Base-by-base conservation (phyloP, 1,140 invertebrate species). In the Solen grandis region DNA sequence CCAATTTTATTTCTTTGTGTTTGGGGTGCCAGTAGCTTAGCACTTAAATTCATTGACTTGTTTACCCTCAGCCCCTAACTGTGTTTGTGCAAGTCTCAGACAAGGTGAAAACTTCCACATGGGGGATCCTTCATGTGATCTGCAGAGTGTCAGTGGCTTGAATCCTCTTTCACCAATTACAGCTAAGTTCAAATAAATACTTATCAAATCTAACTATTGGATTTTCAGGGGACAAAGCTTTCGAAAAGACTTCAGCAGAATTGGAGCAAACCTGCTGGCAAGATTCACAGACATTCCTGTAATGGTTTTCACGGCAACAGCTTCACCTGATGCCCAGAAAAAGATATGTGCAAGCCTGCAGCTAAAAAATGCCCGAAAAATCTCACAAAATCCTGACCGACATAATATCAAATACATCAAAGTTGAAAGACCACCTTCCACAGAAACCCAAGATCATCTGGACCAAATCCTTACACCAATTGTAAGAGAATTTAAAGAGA, bases 191-290 rank as follows among this genome's bases (percentile, higher is more conserved):
- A n/a, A n/a, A n/a, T n/a, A n/a, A n/a, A n/a, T n/a, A n/a, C n/a
- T n/a, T n/a, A n/a, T n/a, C n/a, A 29, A 35, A n/a, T n/a, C n/a
- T n/a, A n/a, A n/a, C n/a, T n/a, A n/a, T n/a, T n/a, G n/a, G n/a
- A n/a, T 65, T 82, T 77, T 69, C 73, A 82, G 81, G 81, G 81
- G 81, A 5, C 25, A 69, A 5, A 55, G 77, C 22, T 82, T 82
- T 46, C 50, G 73, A 2, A 60, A 50, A 70, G 13, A 54, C 13
- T 82, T 82, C 41, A 70, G 31, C 19, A 77, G 50, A 35, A 54
- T 82, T 25, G 55, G 70, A 0, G 29, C 35, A 36, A 50, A 82
- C 16, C 63, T 82, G 5, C 13, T 70, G 13, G 33, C 60, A 8
- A 63, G 65, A 16, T 82, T 77, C 54, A 14, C 72, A 13, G 66